phyloP scores from a whole-genome alignment of 2,113 vertebrate species.

The Marcusenius ussheri region DNA sequence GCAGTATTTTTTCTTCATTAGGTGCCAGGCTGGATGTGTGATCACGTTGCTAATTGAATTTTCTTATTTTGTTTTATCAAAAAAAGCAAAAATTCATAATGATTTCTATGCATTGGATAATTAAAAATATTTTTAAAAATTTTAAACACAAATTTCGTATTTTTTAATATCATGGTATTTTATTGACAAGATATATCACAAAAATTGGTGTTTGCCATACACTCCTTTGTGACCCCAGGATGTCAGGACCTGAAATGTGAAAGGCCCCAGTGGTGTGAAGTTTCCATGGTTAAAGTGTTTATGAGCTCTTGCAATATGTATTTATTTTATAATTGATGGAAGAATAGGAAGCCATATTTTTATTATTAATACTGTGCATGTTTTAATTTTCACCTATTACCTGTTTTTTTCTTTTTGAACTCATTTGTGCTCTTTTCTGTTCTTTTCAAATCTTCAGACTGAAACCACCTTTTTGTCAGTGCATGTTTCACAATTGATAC shows the following conservation, averaged over 20 bases:
- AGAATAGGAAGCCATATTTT: background rate
- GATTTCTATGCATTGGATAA: background rate
- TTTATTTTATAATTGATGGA: background rate
- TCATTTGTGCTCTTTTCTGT: background rate
- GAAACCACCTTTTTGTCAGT: background rate
- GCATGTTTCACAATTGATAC: background rate
- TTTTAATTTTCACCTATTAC: background rate
- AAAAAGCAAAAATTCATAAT: background rate
- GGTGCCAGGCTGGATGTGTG: background rate
- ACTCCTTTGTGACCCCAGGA: background rate
- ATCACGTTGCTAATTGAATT: background rate
- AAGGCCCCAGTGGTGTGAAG: background rate
- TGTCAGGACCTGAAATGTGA: background rate
- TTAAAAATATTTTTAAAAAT: background rate
- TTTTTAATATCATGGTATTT: background rate
- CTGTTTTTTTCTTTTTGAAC: background rate
- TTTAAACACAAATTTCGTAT: background rate
- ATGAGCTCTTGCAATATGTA: background rate
- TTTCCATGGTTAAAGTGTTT: background rate
- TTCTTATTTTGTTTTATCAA: background rate
- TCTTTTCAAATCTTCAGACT: background rate
- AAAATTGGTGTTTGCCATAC: background rate
- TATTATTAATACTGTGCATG: background rate
- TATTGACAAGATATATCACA: background rate
- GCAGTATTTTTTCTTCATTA: background rate